A percentile compares a stretch with the other conserved stretches of the same genome.
phyloP scores from a whole-genome alignment of 2,797 vertebrate species.

The Danio jaintianensis region DNA sequence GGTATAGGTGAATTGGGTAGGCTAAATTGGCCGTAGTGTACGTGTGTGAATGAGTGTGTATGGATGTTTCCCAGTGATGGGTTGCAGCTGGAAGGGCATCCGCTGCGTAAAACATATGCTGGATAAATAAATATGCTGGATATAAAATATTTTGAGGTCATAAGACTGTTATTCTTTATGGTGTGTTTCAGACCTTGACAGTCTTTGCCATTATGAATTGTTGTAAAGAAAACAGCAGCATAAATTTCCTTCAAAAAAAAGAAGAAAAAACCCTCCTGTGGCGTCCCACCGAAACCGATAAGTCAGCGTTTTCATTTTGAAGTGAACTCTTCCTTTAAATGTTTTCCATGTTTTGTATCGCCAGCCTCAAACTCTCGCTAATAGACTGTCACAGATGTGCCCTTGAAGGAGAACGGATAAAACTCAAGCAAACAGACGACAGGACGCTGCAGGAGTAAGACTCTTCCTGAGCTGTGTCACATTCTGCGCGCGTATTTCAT shows the following conservation, averaged over 20 bases:
- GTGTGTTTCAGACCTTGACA: slow-evolving; percentile 9
- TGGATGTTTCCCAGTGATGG: no score
- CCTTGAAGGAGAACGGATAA: slow-evolving; percentile 20
- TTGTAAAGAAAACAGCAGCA: neutral
- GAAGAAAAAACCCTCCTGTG: neutral
- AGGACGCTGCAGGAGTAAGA: neutral
- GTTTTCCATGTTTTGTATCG: neutral
- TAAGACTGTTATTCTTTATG: neutral
- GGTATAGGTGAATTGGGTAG: no score
- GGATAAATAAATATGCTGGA: no score
- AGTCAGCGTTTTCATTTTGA: neutral
- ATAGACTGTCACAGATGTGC: slow-evolving; percentile 14
- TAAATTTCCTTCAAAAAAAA: neutral
- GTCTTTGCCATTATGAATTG: neutral
- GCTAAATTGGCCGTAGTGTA: no score
- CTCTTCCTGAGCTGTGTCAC: slow-evolving; percentile 38
- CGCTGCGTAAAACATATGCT: no score
- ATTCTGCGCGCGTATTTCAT: slow-evolving; percentile 61
- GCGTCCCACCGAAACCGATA: neutral
- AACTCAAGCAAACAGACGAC: neutral
- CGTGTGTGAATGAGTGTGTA: no score
- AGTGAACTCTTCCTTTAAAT: neutral
- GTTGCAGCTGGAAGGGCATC: no score
- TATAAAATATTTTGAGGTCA: no score
- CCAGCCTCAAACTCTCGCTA: neutral